phyloP scores from a whole-genome alignment of 2,797 vertebrate genomes.

The Melanotaenia maccullochi region DNA sequence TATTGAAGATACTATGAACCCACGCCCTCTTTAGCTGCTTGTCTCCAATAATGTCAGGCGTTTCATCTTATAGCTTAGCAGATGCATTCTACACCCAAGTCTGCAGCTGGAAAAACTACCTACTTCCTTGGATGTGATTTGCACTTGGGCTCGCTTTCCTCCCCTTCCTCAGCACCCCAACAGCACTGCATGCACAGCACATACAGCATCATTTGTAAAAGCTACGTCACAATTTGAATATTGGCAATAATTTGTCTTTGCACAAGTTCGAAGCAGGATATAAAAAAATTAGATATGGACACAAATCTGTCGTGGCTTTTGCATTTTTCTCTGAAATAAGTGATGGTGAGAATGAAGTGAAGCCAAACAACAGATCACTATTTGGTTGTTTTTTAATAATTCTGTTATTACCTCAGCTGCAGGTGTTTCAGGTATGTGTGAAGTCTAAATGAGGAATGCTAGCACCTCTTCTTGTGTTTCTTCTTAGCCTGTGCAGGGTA shows the following conservation, averaged over 20 bases:
- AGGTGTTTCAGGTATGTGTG: slow-evolving; percentile 10
- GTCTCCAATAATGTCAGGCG: too few relatives aligned
- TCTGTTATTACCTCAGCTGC: neutral
- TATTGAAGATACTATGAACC: too few relatives aligned
- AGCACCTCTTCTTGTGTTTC: slow-evolving; percentile 1
- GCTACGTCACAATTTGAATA: neutral
- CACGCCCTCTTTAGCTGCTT: too few relatives aligned
- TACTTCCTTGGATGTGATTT: too few relatives aligned
- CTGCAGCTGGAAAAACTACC: too few relatives aligned
- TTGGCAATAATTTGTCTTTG: neutral
- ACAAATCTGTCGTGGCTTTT: slow-evolving; percentile 15
- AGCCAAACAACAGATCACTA: neutral
- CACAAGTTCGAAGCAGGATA: neutral
- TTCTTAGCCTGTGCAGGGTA: slow-evolving; percentile 8
- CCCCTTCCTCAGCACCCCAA: too few relatives aligned
- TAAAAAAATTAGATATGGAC: neutral
- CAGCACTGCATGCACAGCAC: too few relatives aligned
- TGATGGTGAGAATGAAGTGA: neutral
- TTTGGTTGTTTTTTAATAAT: neutral
- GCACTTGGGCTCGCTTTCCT: too few relatives aligned
- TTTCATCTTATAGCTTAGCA: too few relatives aligned
- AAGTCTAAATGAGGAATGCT: slow-evolving; percentile 7
- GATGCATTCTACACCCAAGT: too few relatives aligned
- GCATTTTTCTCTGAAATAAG: slow-evolving; percentile 13
- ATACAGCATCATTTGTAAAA: too few relatives aligned